Base-by-base conservation (phyloP, 92 coral and sea anemone species). In the Bergia sp. region DNA sequence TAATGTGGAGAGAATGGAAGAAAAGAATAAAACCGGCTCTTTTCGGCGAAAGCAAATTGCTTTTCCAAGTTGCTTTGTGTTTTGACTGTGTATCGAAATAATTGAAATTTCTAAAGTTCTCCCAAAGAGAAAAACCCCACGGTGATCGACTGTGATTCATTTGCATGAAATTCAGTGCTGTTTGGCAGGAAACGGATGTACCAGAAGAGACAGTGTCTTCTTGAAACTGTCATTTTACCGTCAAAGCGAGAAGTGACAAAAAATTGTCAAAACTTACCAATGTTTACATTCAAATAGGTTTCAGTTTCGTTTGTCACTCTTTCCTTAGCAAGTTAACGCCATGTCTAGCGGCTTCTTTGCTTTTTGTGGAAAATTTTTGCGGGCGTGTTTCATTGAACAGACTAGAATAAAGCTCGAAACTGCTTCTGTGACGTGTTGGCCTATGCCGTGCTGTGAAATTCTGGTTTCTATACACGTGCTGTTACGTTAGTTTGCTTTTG, bases 211-310 rank as follows among this genome's bases (percentile, higher is more conserved):
- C 87, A 84, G 16, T 36, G 64, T 75, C 87, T 84, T 38, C 79
- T 84, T 84, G 87, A 84, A 84, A 43, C 87, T 84, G 87, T 84
- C 87, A 84, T 23, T 71, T 84, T 84, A 79, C 79, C 87, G 79
- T 79, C 87, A 84, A 84, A 84, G 79, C 23, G 66, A 84, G 77
- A 84, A 45, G 87, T 84, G 87, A 84, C 78, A 74, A 84, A 84
- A 72, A 84, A 84, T 84, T 69, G 61, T 71, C 61, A 84, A 84
- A 71, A 43, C 75, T 84, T 84, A 44, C 37, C 77, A 83, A 6
- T 84, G 78, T 84, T 84, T 84, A 84, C 79, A 44, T 69, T 84
- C 75, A 67, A 71, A 43, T 43, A 38, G 65, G 29, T 69, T 49
- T 84, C 85, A 55, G 64, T 57, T 80, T 44, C 66, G 29, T 23